A percentile compares a stretch with the other conserved stretches of the same genome.
Evolutionary conservation across 1,140 invertebrate species (phyloP).

Genomic region (Bombus pascuorum): DNA sequence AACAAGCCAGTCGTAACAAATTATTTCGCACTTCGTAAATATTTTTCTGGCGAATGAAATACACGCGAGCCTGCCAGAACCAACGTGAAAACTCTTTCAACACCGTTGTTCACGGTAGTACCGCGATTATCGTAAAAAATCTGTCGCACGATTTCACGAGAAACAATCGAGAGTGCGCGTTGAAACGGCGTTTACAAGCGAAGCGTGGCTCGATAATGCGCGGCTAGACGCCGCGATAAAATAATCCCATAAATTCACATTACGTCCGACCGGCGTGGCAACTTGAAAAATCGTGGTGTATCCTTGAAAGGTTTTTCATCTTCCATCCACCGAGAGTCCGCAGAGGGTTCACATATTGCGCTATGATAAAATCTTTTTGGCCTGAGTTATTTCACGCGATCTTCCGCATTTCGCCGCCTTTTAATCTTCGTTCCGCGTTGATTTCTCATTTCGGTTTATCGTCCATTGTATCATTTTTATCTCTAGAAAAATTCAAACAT

Average conservation of each 20-base stretch:
- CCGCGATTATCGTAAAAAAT: slow-evolving; percentile 46
- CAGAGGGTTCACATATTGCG: slow-evolving; percentile 40
- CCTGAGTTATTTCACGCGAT: slow-evolving; percentile 26
- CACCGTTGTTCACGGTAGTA: not conserved
- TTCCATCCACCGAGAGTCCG: too few species aligned
- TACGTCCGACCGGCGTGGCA: slow-evolving; percentile 11
- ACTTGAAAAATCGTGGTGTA: slow-evolving; percentile 54
- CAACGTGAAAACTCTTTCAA: too few species aligned
- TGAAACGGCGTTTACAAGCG: slow-evolving; percentile 18
- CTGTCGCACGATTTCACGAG: not conserved
- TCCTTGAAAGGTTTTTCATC: slow-evolving; percentile 53
- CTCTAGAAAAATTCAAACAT: too few species aligned
- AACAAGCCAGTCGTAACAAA: slow-evolving; percentile 21
- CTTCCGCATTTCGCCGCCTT: not conserved
- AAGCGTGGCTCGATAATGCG: slow-evolving; percentile 33
- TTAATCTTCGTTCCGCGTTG: not conserved
- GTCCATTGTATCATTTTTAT: not conserved
- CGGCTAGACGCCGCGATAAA: slow-evolving; percentile 34
- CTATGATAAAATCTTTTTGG: slow-evolving; percentile 49
- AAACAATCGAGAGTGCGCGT: not conserved
- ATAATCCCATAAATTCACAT: slow-evolving; percentile 61
- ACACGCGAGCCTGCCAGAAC: not conserved
- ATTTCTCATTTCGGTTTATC: not conserved
- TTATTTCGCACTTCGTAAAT: slow-evolving; percentile 34
- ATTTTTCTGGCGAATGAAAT: slow-evolving; percentile 3